Conservation (phyloP, 1,140 invertebrate genomes). For the Drosophila prosaltans region DNA sequence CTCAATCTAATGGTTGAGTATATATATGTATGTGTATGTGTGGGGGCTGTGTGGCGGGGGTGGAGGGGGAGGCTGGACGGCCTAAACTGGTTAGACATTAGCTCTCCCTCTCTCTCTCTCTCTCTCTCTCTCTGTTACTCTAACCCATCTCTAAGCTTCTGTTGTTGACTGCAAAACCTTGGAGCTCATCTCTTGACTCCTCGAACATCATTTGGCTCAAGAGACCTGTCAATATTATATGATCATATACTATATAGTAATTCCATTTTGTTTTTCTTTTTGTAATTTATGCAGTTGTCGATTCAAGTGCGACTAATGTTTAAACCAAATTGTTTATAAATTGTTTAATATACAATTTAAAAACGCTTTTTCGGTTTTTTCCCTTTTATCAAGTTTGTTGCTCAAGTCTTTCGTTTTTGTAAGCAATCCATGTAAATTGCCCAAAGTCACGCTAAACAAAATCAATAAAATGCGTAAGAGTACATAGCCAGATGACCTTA, state of each 20-base stretch:
- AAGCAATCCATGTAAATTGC: slow-evolving; percentile 50
- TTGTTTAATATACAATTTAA: slow-evolving; percentile 43
- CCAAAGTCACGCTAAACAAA: slow-evolving; percentile 45
- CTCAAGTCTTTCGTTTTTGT: slow-evolving; percentile 64
- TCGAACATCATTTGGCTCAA: slow-evolving; percentile 39
- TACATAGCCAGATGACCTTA: background rate
- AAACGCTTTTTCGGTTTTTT: slow-evolving; percentile 17
- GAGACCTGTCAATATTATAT: slow-evolving; percentile 41
- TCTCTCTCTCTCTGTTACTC: background rate
- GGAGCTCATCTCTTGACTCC: slow-evolving; percentile 75
- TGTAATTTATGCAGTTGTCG: slow-evolving; percentile 54
- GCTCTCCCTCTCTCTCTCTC: background rate
- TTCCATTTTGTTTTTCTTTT: slow-evolving; percentile 13
- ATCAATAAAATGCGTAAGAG: slow-evolving; percentile 33
- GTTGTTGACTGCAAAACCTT: slow-evolving; percentile 49
- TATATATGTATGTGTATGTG: slow-evolving; percentile 10
- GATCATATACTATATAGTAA: slow-evolving; percentile 26
- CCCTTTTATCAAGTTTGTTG: slow-evolving; percentile 51
- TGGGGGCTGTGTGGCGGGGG: slow-evolving; percentile 16
- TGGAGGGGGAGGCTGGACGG: slow-evolving; percentile 32
- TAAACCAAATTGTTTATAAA: slow-evolving; percentile 47
- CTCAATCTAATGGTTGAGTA: slow-evolving; percentile 59
- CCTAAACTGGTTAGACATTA: slow-evolving; percentile 66
- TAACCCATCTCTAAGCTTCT: background rate
- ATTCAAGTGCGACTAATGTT: slow-evolving; percentile 27